phyloP scores from a whole-genome alignment of 2,113 vertebrate genomes.

The Trochalopteron elliotii region DNA sequence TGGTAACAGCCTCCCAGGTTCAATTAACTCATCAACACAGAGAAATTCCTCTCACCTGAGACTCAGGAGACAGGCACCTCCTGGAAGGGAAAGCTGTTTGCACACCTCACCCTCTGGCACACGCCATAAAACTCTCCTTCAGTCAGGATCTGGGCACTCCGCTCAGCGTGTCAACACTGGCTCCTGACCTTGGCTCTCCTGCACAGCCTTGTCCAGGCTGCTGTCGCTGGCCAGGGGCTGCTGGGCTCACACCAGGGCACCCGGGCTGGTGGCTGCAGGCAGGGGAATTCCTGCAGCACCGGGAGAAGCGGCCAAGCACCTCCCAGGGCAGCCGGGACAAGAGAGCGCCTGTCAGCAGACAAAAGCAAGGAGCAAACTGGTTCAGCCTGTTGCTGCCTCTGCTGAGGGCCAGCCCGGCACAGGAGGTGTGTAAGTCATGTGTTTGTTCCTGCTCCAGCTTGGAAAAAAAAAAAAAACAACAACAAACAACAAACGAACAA shows the following conservation, averaged over 20 bases:
- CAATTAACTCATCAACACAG: background rate
- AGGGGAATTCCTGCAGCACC: conserved; percentile 31
- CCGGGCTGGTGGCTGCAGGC: background rate
- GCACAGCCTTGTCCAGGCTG: background rate
- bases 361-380: conserved; percentile 12
- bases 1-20: rapidly evolving
- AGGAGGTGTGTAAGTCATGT: conserved; percentile 13
- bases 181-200: background rate
- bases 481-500: background rate
- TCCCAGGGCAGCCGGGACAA: background rate
- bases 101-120: background rate
- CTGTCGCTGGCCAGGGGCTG: background rate
- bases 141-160: rapidly evolving
- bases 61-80: background rate
- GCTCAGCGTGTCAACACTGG: background rate
- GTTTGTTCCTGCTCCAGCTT: conserved; percentile 13
- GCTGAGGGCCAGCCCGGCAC: background rate
- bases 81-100: background rate
- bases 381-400: conserved; percentile 44
- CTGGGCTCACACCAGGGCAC: background rate
- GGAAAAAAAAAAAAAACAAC: background rate
- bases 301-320: background rate
- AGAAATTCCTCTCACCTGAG: conserved; percentile 26
- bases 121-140: background rate
- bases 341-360: conserved; percentile 8